Evolutionary conservation across 1,140 invertebrate genomes (phyloP), one percentile per base, ranked within the genome.

Genomic region (Cotesia vestalis): DNA sequence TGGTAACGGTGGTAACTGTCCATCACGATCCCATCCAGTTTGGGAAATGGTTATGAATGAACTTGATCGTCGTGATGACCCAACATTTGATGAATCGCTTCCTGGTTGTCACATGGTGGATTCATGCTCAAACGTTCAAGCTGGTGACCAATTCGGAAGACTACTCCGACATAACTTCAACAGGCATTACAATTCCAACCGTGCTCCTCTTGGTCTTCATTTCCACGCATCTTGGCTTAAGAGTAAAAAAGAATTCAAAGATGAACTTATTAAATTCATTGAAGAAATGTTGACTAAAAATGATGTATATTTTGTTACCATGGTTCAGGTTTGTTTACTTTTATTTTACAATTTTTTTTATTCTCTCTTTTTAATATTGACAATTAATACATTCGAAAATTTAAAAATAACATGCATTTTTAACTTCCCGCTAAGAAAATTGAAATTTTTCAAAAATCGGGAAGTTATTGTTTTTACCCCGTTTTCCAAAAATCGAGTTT

Each of bases 31-130:
- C 74, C 95, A 96, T 78, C 95, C 95, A 51, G 94, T 97, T 53
- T 97, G 95, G 95, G 95, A 97, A 87, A 96, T 97, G 91, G 95
- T 97, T 34, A 96, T 97, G 94, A 97, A 97, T 85, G 95, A 97
- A 84, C 85, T 97, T 75, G 95, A 97, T 87, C 91, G 95, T 83
- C 90, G 96, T 84, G 95, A 97, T 81, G 94, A 96, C 81, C 94
- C 95, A 3, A 94, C 93, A 0, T 96, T 96, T 81, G 95, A 97
- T 79, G 95, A 97, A 84, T 94, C 92, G 0, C 88, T 97, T 53
- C 94, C 95, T 40, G 95, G 94, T 91, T 98, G 95, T 88, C 95
- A 96, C 85, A 96, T 96, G 90, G 94, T 96, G 0, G 95, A 96
- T 82, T 96, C 95, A 5, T 98, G 96, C 86, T 95, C 95, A 17